Evolutionary conservation across 2,113 vertebrate genomes (phyloP).

Genomic region (Pelecanus crispus): DNA sequence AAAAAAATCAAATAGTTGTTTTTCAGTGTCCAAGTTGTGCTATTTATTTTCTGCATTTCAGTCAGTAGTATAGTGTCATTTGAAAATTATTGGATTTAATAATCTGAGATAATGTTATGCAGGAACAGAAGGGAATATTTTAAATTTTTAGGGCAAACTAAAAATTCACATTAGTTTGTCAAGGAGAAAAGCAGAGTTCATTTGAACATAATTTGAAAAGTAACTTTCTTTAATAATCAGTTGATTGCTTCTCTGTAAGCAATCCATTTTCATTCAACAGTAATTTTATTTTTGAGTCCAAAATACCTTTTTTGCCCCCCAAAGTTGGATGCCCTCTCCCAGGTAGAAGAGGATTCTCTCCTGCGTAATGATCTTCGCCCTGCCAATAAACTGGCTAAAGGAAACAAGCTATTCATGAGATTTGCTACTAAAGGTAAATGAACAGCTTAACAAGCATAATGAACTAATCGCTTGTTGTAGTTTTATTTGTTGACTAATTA

Average conservation of each 20-base stretch:
- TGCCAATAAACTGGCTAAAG: conserved; percentile 86
- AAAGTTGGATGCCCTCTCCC: conserved; percentile 83
- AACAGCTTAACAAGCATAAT: not conserved
- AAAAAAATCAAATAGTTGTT: not conserved
- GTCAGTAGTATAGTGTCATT: not conserved
- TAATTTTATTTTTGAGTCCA: conserved; percentile 30
- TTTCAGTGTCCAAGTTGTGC: not conserved
- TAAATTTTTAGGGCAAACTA: not conserved
- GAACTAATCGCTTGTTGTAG: not conserved
- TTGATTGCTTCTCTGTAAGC: not conserved
- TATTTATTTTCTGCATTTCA: not conserved
- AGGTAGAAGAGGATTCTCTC: conserved; percentile 86
- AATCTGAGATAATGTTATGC: not conserved
- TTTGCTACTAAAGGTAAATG: conserved; percentile 90
- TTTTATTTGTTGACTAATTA: not conserved
- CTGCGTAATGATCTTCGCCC: conserved; percentile 89
- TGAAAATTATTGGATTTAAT: not conserved
- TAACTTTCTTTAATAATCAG: not conserved
- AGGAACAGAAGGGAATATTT: not conserved
- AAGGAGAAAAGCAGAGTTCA: not conserved
- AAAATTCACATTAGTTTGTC: not conserved
- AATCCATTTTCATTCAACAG: not conserved
- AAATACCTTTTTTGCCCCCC: conserved; percentile 51
- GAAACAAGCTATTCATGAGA: conserved; percentile 90
- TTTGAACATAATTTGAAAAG: not conserved